Evolutionary conservation across 1,140 invertebrate genomes (phyloP), one percentile per base, ranked within the genome.

Genomic region (Brachionus rotundiformis): DNA sequence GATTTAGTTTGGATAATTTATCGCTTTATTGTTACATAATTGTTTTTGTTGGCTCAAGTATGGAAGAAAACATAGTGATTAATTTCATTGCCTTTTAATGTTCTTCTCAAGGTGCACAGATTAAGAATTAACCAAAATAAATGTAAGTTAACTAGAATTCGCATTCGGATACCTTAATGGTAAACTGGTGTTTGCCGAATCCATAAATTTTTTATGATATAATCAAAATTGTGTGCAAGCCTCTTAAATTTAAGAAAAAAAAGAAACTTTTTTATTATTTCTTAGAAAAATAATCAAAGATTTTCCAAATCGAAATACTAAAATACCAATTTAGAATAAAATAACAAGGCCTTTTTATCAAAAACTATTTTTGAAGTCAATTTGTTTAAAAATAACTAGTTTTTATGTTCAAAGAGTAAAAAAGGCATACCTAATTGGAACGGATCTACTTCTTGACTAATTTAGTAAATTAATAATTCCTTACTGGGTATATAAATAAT

Each of bases 31-130:
- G 47, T 54, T 54, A 54, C 47, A 54, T 54, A 54, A 54, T 54
- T 54, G 47, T 54, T 54, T n/a, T 54, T 54, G 16, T 54, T 54
- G 47, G 47, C 47, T 54, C 47, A 54, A 54, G 47, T 54, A 8
- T 54, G 47, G 5, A 54, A 54, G 23, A 54, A 23, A 54, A 19
- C 47, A 54, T 1, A 54, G 16, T 54, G 47, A 54, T 54, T 54
- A 54, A 54, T 54, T 54, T 54, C 19, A 54, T 8, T 7, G 47
- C n/a, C n/a, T 54, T 54, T 54, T 54, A 54, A 54, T 54, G 47
- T 54, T 23, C 19, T 54, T 19, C 19, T 7, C 47, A 49, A 49
- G 16, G 13, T 19, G 13, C 47, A 54, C 23, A 54, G 19, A 54
- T 54, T 19, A 54, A 54, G 47, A 25, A 49, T 19, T 54, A 54